Evolutionary conservation across 92 coral and sea anemone species (phyloP), one percentile per base, ranked within the genome.

Genomic region (Pocillopora meandrina): DNA sequence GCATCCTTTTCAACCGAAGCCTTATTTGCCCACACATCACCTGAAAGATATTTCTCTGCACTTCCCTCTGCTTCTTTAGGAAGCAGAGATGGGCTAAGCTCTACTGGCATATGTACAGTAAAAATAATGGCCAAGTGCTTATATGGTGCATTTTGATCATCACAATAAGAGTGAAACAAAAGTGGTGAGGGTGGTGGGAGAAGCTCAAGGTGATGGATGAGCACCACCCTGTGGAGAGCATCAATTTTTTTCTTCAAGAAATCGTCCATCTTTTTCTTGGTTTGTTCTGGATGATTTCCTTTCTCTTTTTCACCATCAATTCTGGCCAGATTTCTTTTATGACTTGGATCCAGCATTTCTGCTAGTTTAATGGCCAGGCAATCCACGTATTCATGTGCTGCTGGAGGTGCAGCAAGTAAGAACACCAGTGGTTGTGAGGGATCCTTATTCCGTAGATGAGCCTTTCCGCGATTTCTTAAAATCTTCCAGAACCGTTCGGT

Each of bases 111-210:
- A 68, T 90, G 84, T 12, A 96, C 95, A n/a, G 98, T 96, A 86
- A 96, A 94, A 49, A 96, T 76, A 8, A 96, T 85, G 10, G 93
- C 95, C 1, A 90, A 91, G 65, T 87, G 93, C 57, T 92, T 94
- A 71, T 84, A 90, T 0, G 85, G 93, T 42, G 98, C 98, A 79
- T 92, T 92, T 77, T 96, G 96, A 65, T 92, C 93, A 65, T 96
- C 98, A 61, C 98, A 96, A 70, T 90, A 96, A 0, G 93, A 76
- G 70, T 96, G 92, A 78, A 96, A 96, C 81, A 96, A 81, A 12
- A 82, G 77, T 2, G 95, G 92, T 12, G 98, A 94, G 23, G 93
- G 95, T 9, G 92, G 94, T 0, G 98, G 98, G 0, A 96, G 92
- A 10, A 83, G 90, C 34, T 96, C 95, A 11, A 96, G 87, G 71